Base-by-base conservation (phyloP, 2,888 invertebrate genomes). In the Pterostichus niger region DNA sequence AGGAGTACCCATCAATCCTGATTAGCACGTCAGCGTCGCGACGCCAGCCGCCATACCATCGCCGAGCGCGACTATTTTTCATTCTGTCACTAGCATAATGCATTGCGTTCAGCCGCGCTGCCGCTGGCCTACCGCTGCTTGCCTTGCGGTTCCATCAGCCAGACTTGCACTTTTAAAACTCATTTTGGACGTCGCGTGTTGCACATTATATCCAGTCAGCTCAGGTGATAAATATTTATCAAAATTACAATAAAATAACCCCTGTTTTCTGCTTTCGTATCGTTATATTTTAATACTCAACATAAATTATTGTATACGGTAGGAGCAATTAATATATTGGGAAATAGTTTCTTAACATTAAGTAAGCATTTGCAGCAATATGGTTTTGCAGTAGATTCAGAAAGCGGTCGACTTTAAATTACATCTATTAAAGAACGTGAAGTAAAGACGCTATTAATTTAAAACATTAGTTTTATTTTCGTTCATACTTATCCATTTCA, bases 51-150 rank as follows among this genome's bases (percentile, higher is more conserved):
- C 84, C 84, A 85, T 84, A 85, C 85, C 83, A 85, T 84, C 84
- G 85, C 84, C 64, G 35, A n/a, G 35, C 17, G 87, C 85, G 88
- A 87, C 88, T 87, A 89, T 89, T 88, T 89, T 88, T 89, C 88
- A 88, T 88, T 84, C 88, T 88, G 88, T 88, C 88, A 87, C 86
- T 85, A 84, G 83, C 86, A 87, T 87, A 87, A 88, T 87, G 86
- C 87, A 86, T 87, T 80, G 54, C 80, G 35, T 73, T 77, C 24
- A 54, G 54, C 54, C 40, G 54, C 17, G 15, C 54, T 56, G 24
- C 31, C 31, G 31, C 31, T 10, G 59, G 24, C 31, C 6, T 31
- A 24, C 59, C 31, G 31, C 31, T 33, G 35, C 40, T 40, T 40
- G 40, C 40, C 40, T 40, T 40, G 40, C 40, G 40, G 40, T 40